These are phyloP conservation scores for Gymnoscopelus microlampas DNA, from an alignment of 2,797 vertebrate genomes.

Conservation along the genomic window DNA sequence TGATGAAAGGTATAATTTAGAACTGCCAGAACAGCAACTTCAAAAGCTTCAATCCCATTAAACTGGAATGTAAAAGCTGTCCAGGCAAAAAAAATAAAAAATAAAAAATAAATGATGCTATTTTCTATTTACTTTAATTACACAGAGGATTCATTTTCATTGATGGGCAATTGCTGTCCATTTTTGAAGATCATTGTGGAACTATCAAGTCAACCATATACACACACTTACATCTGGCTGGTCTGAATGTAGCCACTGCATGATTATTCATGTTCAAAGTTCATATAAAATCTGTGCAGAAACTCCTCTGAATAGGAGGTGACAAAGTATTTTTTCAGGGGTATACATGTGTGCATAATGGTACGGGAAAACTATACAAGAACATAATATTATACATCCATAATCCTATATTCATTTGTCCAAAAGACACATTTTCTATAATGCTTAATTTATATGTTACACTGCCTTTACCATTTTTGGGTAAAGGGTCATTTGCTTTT, in stretches of 20 bases:
- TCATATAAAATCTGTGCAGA: conserved; percentile 32
- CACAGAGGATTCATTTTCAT: conserved; percentile 80
- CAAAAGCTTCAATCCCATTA: conserved; percentile 77
- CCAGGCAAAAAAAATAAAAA: conserved; percentile 72
- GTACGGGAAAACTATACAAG: conserved; percentile 37
- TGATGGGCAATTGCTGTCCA: conserved; percentile 72
- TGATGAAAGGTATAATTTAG: conserved; percentile 83
- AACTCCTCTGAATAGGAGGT: conserved; percentile 18
- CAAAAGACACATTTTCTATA: conserved; percentile 39
- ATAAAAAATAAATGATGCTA: conserved; percentile 66
- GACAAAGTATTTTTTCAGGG: conserved; percentile 23
- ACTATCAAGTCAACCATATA: conserved; percentile 76
- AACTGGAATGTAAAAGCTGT: conserved; percentile 81
- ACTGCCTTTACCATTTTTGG: conserved; percentile 28
- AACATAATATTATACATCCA: conserved; percentile 30
- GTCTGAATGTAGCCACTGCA: conserved; percentile 33
- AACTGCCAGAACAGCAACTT: conserved; percentile 74
- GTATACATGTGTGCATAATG: conserved; percentile 11
- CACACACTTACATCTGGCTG: conserved; percentile 63
- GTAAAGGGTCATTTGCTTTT: conserved; percentile 51
- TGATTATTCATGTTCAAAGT: conserved; percentile 56
- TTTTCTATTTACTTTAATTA: conserved; percentile 84
- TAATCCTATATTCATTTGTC: conserved; percentile 5
- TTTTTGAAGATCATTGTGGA: conserved; percentile 71
- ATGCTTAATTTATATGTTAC: background rate